phyloP scores from a whole-genome alignment of 2,888 invertebrate species.

The Acrobasis consociella region DNA sequence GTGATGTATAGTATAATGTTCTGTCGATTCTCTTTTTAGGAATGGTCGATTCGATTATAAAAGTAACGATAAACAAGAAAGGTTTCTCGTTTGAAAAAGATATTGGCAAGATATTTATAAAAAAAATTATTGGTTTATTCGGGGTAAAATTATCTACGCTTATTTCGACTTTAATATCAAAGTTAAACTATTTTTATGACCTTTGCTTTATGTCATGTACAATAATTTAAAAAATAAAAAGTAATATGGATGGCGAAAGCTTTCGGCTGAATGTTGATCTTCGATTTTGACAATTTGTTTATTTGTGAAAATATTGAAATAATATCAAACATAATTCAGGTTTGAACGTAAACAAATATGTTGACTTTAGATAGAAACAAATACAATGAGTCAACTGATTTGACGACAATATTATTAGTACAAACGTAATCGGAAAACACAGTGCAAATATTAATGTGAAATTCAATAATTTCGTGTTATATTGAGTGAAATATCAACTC shows the following conservation, averaged over 20 bases:
- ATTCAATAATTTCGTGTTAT: conserved; percentile 23
- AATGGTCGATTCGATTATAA: too few relatives aligned
- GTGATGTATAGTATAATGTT: neutral
- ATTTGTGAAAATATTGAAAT: conserved; percentile 18
- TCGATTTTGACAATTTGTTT: conserved; percentile 20
- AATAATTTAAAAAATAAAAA: conserved; percentile 8
- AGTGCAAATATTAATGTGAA: conserved; percentile 9
- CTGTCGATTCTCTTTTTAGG: too few relatives aligned
- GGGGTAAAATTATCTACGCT: too few relatives aligned
- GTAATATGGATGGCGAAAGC: conserved; percentile 23
- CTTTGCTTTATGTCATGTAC: neutral
- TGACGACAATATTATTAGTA: neutral
- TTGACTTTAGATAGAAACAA: too few relatives aligned
- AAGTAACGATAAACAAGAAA: neutral
- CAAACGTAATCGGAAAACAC: neutral
- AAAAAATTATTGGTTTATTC: too few relatives aligned
- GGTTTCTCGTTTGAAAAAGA: too few relatives aligned
- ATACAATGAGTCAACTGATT: neutral
- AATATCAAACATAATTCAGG: neutral
- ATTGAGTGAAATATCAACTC: conserved; percentile 30
- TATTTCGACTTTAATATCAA: neutral
- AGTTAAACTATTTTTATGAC: neutral
- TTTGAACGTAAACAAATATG: too few relatives aligned
- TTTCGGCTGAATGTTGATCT: conserved; percentile 4
- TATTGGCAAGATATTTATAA: too few relatives aligned